Evolutionary conservation across 2,888 invertebrate genomes (phyloP).

Genomic region (Caenorhabditis sp.): DNA sequence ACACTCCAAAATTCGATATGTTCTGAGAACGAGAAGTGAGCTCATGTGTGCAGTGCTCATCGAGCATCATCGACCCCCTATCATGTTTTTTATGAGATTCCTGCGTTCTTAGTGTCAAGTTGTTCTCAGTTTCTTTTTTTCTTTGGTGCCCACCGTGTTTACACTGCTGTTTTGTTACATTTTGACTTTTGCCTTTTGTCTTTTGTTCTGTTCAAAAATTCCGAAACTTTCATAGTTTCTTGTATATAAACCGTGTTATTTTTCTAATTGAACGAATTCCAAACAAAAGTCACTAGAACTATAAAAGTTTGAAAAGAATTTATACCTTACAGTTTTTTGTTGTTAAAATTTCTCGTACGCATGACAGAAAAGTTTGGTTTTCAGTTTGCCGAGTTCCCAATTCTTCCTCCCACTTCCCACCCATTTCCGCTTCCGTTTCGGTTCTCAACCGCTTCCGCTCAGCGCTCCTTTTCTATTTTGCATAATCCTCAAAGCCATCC

Average conservation of each 20-base stretch:
- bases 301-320: too few relatives aligned
- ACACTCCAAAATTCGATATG: constrained; percentile 22
- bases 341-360: too few relatives aligned
- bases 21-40: constrained; percentile 9
- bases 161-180: neutral
- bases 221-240: too few relatives aligned
- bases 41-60: constrained; percentile 20
- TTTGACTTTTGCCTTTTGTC: neutral
- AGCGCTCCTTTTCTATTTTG: constrained; percentile 9
- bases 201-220: neutral
- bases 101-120: constrained; percentile 22
- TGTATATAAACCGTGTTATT: too few relatives aligned
- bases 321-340: too few relatives aligned
- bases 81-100: constrained; percentile 33
- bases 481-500: constrained; percentile 14
- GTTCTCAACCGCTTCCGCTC: constrained; percentile 8
- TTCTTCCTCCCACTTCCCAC: neutral
- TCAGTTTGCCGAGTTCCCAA: neutral
- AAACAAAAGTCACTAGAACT: too few relatives aligned
- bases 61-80: constrained; percentile 54
- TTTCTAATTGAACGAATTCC: too few relatives aligned
- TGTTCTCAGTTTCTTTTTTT: neutral
- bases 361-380: too few relatives aligned
- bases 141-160: constrained; percentile 1
- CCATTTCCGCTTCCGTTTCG: constrained; percentile 15